Base-by-base conservation (phyloP, 2,797 vertebrate genomes). In the Clarias pachynema region DNA sequence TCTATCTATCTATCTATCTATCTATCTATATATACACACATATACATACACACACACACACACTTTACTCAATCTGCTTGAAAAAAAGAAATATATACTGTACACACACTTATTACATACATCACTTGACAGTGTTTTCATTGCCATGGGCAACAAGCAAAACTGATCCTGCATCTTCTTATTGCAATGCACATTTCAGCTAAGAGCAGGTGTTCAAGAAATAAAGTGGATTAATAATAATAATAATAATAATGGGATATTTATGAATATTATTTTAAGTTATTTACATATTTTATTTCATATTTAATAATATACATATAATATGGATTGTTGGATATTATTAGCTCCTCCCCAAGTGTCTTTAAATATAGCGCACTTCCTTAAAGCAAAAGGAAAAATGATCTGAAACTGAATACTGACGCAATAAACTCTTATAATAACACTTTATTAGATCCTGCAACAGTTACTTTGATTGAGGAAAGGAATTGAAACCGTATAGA, bases 341-440 rank as follows among this genome's bases (percentile, higher is more conserved):
- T n/a, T 24, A 24, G 1, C 22, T 40, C 31, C 20, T 62, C 31
- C 14, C 2, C 16, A 24, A 12, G 22, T n/a, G 12, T 37, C 57
- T 18, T 14, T 12, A 4, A 16, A 40, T 60, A 60, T 3, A 8
- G 2, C 5, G 1, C 6, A 77, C 8, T 12, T 59, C 18, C 53
- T 37, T 37, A 78, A 22, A 74, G 26, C 6, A 22, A 31, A n/a
- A 75, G 5, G 29, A 62, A 37, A 60, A 4, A 37, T 37, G 22
- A 60, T 78, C 57, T 62, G 57, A 79, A 78, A 78, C 74, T 78
- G 29, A 78, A 59, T 0, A 78, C 5, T 60, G 75, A 79, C 57
- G 5, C 14, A 60, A 59, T 59, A 78, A 77, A 57, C 5, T 31
- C n/a, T n/a, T n/a, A n/a, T n/a, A 34, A 40, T 5, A 22, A 29